These are phyloP conservation scores for Nasua narica DNA, from an alignment of 2,797 vertebrate genomes.

Conservation along the genomic window DNA sequence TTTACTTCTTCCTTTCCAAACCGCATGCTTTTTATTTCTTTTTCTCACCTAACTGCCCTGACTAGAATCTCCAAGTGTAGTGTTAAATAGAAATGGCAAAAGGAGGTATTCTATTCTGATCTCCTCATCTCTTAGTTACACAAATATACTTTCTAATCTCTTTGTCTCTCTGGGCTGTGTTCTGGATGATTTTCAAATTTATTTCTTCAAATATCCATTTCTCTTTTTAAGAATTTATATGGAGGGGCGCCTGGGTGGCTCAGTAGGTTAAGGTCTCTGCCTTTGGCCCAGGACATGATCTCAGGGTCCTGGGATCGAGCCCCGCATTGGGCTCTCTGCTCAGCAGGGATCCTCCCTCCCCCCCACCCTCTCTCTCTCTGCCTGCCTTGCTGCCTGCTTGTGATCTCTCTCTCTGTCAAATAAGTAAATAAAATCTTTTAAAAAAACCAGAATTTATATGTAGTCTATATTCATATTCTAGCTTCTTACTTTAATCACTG, in stretches of 20 bases:
- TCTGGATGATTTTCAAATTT: neutral
- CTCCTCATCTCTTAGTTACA: neutral
- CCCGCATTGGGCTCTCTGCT: too few species aligned
- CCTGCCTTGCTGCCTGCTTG: too few species aligned
- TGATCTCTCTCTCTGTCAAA: too few species aligned
- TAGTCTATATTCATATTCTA: neutral
- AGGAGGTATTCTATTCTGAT: neutral
- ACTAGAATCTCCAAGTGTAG: neutral
- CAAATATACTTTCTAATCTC: neutral
- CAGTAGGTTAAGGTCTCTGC: too few species aligned
- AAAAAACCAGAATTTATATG: neutral
- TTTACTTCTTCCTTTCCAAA: neutral
- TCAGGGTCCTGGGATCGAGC: too few species aligned
- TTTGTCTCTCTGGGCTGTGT: neutral
- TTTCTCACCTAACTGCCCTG: neutral
- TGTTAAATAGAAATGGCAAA: neutral
- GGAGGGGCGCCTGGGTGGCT: neutral
- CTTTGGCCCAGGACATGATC: too few species aligned
- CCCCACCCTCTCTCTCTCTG: too few species aligned
- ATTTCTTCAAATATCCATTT: neutral
- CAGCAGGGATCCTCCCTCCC: too few species aligned
- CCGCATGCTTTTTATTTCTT: neutral
- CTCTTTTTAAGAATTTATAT: neutral
- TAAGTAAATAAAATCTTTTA: too few species aligned
- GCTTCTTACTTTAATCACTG: neutral